Base-by-base conservation (phyloP, 2,113 vertebrate species). In the Taxidea taxus region DNA sequence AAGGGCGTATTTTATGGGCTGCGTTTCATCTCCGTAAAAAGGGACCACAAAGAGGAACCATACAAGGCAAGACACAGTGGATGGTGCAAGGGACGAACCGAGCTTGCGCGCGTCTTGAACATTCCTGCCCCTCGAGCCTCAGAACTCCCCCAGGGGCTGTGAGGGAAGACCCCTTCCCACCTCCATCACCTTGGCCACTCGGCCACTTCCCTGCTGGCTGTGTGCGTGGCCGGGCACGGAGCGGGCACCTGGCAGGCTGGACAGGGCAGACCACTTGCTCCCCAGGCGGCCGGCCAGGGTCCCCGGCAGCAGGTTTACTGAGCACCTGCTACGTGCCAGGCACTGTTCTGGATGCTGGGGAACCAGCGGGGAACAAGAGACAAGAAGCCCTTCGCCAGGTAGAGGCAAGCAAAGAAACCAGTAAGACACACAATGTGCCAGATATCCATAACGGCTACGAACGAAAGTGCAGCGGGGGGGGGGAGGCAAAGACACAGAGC, bases 371-470 rank as follows among this genome's bases (percentile, higher is more conserved):
- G 42, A 75, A n/a, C 49, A 10, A 15, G 21, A 58, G 18, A n/a
- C 34, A 7, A 47, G 29, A 18, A 60, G 44, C 21, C 39, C 47
- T 54, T n/a, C 42, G 54, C 34, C 20, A 44, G 16, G 42, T 1
- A 7, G 47, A 62, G 6, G 47, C 44, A 11, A 23, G 18, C 18
- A 7, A 18, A 29, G 7, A 16, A 29, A 27, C 16, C 7, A 20
- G 21, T 51, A 1, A 16, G 29, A 27, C 1, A 7, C 49, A 6
- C 2, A 7, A 7, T 2, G 10, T 3, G 20, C 14, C 62, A 42
- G 77, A 44, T 20, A n/a, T 1, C 37, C 7, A 5, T 1, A 29
- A 18, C 42, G 0, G 4, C 25, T 4, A 1, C 0, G 4, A 58
- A 75, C 7, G 31, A 58, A 70, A 54, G 3, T 8, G 20, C 4